These are phyloP conservation scores for Misgurnus anguillicaudatus DNA, from an alignment of 2,113 vertebrate genomes.

Conservation along the genomic window DNA sequence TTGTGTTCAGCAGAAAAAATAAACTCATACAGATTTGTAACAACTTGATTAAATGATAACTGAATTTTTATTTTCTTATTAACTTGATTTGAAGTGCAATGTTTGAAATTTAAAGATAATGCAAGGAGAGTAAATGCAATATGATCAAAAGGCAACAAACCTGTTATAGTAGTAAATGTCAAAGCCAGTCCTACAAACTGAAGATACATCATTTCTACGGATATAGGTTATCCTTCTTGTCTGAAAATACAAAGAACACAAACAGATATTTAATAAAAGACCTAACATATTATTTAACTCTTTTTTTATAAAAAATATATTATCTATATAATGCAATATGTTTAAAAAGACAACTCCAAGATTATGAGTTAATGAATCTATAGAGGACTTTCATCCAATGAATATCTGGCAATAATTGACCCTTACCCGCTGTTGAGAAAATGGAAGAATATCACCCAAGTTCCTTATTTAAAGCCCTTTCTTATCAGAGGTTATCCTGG, in stretches of 20 bases:
- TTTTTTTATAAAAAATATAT: neutral
- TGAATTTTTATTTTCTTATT: too few relatives aligned
- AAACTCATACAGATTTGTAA: too few relatives aligned
- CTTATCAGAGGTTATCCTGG: slow-evolving; percentile 76
- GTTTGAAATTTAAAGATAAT: too few relatives aligned
- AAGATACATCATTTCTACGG: slow-evolving; percentile 57
- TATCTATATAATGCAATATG: neutral
- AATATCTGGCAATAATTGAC: neutral
- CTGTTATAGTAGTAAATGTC: slow-evolving; percentile 63
- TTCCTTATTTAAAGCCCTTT: slow-evolving; percentile 70
- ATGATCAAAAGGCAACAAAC: slow-evolving; percentile 53
- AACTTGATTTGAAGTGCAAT: too few relatives aligned
- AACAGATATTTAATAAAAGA: neutral
- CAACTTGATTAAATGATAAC: too few relatives aligned
- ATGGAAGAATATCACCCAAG: slow-evolving; percentile 53
- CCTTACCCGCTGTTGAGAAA: slow-evolving; percentile 58
- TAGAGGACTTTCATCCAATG: neutral
- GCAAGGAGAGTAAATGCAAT: neutral
- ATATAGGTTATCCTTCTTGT: slow-evolving; percentile 19
- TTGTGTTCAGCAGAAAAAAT: too few relatives aligned
- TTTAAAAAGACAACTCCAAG: neutral
- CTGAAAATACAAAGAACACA: slow-evolving; percentile 56
- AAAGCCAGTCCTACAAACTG: slow-evolving; percentile 58
- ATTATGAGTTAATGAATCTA: neutral
- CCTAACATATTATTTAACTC: neutral